Evolutionary conservation across 2,113 vertebrate species (phyloP), one percentile per base, ranked within the genome.

Genomic region (Psilopsiagon aymara): DNA sequence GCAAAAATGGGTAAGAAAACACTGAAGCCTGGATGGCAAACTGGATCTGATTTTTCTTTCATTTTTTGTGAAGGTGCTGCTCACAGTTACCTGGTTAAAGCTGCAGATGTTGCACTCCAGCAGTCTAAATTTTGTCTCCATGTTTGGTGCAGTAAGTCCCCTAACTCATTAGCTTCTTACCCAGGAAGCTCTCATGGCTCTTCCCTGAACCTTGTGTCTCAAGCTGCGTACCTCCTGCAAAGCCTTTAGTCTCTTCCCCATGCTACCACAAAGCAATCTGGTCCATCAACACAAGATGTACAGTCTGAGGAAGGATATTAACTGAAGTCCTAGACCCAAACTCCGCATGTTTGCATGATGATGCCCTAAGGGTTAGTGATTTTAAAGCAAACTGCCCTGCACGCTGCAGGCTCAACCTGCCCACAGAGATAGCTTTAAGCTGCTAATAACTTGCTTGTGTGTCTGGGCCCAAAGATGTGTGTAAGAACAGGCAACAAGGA

Each of bases 1-100:
- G 88, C 5, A 11, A 87, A 96, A 97, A 95, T 31, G 91, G 86
- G 94, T 88, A 94, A 89, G 86, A 46, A 94, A 97, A 87, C 33
- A 39, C 81, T 49, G 39, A 89, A 91, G 92, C 59, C 86, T 87
- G 86, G 44, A 66, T 92, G 92, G 89, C 74, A 92, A 94, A 92
- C 27, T 69, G 0, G 77, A 78, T 57, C 66, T 90, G 62, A 2
- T 64, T 79, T 76, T 11, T 11, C 7, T 17, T 31, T 37, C 6
- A 2, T 8, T 39, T 35, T 29, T 11, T 2, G 14, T 9, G 37
- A 57, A 68, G 73, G 44, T 92, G 74, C 35, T 52, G 31, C 67
- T 82, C 28, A 13, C 46, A 20, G 31, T 73, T 47, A 88, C 35
- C 35, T 64, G 49, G 46, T 71, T 75, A 78, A 44, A 27, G 57